Base-by-base conservation (phyloP, 2,113 vertebrate genomes). In the Podocnemis expansa region DNA sequence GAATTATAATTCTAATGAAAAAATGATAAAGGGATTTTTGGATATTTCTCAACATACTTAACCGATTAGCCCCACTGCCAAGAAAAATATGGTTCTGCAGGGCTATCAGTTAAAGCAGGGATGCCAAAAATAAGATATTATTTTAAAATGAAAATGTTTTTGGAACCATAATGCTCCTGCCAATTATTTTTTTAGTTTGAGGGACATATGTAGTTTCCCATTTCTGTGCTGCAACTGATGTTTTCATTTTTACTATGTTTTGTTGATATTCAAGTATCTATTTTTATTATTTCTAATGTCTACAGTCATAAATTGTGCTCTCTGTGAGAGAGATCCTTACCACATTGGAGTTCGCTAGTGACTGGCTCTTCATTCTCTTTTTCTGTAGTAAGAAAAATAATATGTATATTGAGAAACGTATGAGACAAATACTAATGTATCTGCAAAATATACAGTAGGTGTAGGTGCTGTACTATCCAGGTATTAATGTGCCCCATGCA, bases 91-190 rank as follows among this genome's bases (percentile, higher is more conserved):
- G 92, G 78, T 95, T 96, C 91, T 94, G 24, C 49, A 67, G 81
- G 56, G 70, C 96, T 93, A 95, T 89, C 95, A 91, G 13, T 91
- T 94, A 94, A 94, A 95, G 89, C 73, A 92, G 92, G 92, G 96
- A 95, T 90, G 94, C 51, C n/a, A 88, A 93, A 96, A 93, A 41
- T 0, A 85, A 93, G 78, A 58, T 78, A 24, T 94, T 96, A 38
- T 91, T 16, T 24, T 51, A 89, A 91, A 91, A 45, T 38, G 80
- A 19, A 96, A 94, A 91, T 96, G 76, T 88, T 97, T 97, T 94
- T 93, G 84, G 80, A 97, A 83, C 90, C 90, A 10, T 31, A 49
- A 94, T 83, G 83, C 88, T 94, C 85, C 94, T 93, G 93, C 83
- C 12, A 47, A 31, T 80, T 93, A 25, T 93, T 94, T 91, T n/a